Percentiles rank a stretch among this genome's conserved stretches.
These are phyloP conservation scores for Zaprionus inermis DNA, from an alignment of 1,140 invertebrate species.

Conservation along the genomic window DNA sequence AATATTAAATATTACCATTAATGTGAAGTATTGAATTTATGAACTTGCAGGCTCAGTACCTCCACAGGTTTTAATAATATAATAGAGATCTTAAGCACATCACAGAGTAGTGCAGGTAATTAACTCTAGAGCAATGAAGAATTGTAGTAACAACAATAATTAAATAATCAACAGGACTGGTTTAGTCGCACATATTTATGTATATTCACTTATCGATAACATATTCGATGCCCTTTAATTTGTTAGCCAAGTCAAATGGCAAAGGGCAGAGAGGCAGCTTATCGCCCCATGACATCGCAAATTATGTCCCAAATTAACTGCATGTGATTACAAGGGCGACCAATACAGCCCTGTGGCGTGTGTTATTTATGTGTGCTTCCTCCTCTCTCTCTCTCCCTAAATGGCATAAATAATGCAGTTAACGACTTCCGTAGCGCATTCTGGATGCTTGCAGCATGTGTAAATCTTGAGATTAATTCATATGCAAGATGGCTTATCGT, in stretches of 20 bases:
- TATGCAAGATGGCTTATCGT: background rate
- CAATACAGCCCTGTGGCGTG: background rate
- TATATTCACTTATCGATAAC: background rate
- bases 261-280: too few relatives aligned
- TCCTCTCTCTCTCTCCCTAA: background rate
- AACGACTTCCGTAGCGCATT: background rate
- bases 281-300: slow-evolving; percentile 6
- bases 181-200: background rate
- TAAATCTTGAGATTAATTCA: slow-evolving; percentile 10
- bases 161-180: background rate
- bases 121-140: background rate
- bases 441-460: background rate
- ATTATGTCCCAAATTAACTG: background rate
- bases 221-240: background rate
- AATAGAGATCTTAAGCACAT: background rate
- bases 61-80: background rate
- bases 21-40: background rate
- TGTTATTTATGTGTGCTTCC: background rate
- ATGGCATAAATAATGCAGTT: background rate
- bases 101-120: background rate
- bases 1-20: too few relatives aligned
- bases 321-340: background rate
- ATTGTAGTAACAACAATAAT: too few relatives aligned
- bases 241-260: background rate
- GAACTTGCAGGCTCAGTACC: background rate